These are phyloP conservation scores for Agapornis canus DNA, from an alignment of 2,797 vertebrate species.

Conservation along the genomic window DNA sequence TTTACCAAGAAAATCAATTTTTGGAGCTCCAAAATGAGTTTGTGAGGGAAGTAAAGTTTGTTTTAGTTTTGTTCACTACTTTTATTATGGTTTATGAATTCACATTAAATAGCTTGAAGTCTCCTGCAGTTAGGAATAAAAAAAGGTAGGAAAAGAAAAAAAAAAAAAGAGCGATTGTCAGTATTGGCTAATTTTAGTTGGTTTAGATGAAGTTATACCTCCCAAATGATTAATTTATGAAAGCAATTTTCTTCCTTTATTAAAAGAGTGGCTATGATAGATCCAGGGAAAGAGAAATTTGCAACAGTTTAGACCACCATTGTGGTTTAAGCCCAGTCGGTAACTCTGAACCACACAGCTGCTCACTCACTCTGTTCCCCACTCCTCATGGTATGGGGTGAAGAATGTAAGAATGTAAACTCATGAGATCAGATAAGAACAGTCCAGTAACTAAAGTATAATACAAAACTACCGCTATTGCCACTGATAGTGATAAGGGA, in stretches of 20 bases:
- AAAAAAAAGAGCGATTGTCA: background rate
- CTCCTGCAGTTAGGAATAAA: background rate
- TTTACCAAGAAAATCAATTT: background rate
- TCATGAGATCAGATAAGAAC: background rate
- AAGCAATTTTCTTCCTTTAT: background rate
- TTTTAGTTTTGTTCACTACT: background rate
- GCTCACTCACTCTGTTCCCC: background rate
- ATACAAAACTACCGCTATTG: background rate
- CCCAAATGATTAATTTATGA: background rate
- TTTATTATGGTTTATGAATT: background rate
- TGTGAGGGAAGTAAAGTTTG: background rate
- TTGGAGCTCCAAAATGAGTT: background rate
- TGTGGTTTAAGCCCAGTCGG: background rate
- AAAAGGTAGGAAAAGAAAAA: background rate
- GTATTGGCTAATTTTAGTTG: background rate
- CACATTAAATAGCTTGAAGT: background rate
- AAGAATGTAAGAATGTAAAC: background rate
- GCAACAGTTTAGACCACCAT: accelerated
- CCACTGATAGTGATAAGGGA: background rate
- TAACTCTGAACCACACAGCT: background rate
- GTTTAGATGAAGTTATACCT: background rate
- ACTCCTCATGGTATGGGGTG: no score
- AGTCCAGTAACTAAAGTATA: background rate
- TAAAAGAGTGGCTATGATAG: background rate
- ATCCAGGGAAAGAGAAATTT: background rate